Base-by-base conservation (phyloP, 1,140 invertebrate species). In the Coelopa frigida region DNA sequence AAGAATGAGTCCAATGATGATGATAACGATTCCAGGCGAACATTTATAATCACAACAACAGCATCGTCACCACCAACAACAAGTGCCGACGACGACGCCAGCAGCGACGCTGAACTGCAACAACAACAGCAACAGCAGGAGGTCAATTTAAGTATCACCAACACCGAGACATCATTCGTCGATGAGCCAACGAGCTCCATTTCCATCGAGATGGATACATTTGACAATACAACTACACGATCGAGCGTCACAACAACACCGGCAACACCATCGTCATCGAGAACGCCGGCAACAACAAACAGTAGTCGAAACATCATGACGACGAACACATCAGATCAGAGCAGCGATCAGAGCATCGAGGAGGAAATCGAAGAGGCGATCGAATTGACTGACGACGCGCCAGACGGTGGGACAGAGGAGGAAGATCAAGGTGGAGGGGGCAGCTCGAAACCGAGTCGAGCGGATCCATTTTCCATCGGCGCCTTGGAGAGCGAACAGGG, bases 281-380 rank as follows among this genome's bases (percentile, higher is more conserved):
- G 29, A 31, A 36, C 39, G 14, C 12, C 46, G 24, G 32, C 15
- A 14, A 44, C 48, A 36, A 46, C 48, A 20, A 24, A 32, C 42
- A 35, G 56, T 35, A 24, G 17, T n/a, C 24, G 15, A 35, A 14
- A 15, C 17, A 35, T 20, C 20, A 12, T n/a, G 27, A 24, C 20
- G 6, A 26, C 23, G 20, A 10, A 15, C 7, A 5, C 33, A n/a
- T 29, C 8, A 8, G 14, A 21, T 23, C 2, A 15, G 17, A 5
- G 31, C 18, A 32, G 29, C 4, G 24, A 47, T 5, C 43, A 46
- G 23, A 67, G 63, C 44, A 67, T 67, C n/a, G 63, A 67, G 43
- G 63, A 67, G 43, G 63, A 67, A 18, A 67, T 67, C 23, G 63
- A 67, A 41, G 63, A 67, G 36, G 63, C 61, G 23, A 58, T 67